Evolutionary conservation across 2,113 vertebrate genomes (phyloP).

Genomic region (Propithecus coquereli): DNA sequence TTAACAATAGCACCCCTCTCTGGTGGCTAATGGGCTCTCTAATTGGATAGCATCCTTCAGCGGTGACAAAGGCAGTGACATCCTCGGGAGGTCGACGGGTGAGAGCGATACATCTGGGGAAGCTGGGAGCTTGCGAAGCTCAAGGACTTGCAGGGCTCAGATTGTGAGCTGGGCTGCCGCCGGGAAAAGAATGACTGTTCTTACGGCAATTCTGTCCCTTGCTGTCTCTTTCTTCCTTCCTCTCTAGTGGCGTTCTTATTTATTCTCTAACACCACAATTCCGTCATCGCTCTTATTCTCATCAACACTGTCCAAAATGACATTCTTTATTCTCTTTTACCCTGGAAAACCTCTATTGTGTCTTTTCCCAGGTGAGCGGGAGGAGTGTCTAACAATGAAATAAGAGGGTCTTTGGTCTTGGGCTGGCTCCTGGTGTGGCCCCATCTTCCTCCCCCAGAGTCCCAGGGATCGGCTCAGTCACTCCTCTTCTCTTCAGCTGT

Average conservation of each 20-base stretch:
- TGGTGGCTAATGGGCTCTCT: background rate
- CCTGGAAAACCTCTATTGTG: background rate
- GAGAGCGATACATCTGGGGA: background rate
- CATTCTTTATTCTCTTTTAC: background rate
- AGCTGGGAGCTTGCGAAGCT: background rate
- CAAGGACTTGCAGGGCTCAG: no score
- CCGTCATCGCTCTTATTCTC: background rate
- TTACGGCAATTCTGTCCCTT: fast-evolving
- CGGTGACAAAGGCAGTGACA: background rate
- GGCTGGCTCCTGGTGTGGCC: background rate
- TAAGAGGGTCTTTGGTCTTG: background rate
- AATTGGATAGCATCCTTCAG: background rate
- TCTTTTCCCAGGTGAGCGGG: background rate
- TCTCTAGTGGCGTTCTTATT: background rate
- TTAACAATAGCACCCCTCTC: background rate
- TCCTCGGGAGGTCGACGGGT: background rate
- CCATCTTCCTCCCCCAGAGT: background rate
- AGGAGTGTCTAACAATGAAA: background rate
- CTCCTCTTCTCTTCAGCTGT: background rate
- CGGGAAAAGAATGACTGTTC: fast-evolving
- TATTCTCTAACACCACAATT: background rate
- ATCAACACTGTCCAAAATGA: background rate
- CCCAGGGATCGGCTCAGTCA: background rate
- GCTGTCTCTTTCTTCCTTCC: background rate
- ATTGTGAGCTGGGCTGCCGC: background rate